Conservation (phyloP, 2,888 invertebrate genomes). For the Thymelicus acteon region DNA sequence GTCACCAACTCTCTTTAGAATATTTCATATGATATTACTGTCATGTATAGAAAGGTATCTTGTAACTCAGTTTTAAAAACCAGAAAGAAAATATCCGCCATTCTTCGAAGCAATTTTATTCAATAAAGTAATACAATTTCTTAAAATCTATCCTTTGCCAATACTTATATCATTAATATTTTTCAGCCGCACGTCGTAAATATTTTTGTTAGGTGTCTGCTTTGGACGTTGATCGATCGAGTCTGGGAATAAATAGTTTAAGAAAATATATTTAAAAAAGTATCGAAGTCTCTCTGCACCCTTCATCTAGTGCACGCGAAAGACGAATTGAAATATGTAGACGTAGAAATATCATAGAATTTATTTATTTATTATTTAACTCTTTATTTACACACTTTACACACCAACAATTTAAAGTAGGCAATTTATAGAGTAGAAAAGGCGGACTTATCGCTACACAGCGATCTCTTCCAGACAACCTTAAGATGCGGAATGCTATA, state of each 20-base stretch:
- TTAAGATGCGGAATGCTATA: too few relatives aligned
- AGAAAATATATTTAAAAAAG: constrained; percentile 63
- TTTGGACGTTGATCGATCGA: constrained; percentile 66
- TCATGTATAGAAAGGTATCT: too few relatives aligned
- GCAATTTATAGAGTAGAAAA: too few relatives aligned
- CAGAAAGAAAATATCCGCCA: too few relatives aligned
- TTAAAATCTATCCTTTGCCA: constrained; percentile 7
- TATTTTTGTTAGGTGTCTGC: constrained; percentile 59
- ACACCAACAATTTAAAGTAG: too few relatives aligned
- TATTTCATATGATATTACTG: too few relatives aligned
- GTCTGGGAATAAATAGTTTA: constrained; percentile 58
- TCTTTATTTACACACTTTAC: too few relatives aligned
- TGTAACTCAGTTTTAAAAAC: too few relatives aligned
- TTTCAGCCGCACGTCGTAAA: constrained; percentile 46
- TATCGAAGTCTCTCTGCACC: background rate
- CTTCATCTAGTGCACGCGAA: background rate
- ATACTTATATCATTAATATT: constrained; percentile 27
- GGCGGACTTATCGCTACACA: too few relatives aligned
- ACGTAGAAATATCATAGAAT: too few relatives aligned
- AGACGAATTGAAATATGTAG: background rate
- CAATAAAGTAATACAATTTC: background rate
- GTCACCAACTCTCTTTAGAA: background rate
- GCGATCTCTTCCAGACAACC: too few relatives aligned
- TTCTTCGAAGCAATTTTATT: background rate
- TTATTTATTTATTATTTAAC: too few relatives aligned